Evolutionary conservation across 2,888 invertebrate genomes (phyloP), one percentile per base, ranked within the genome.

Genomic region (Strigamia crassipes): DNA sequence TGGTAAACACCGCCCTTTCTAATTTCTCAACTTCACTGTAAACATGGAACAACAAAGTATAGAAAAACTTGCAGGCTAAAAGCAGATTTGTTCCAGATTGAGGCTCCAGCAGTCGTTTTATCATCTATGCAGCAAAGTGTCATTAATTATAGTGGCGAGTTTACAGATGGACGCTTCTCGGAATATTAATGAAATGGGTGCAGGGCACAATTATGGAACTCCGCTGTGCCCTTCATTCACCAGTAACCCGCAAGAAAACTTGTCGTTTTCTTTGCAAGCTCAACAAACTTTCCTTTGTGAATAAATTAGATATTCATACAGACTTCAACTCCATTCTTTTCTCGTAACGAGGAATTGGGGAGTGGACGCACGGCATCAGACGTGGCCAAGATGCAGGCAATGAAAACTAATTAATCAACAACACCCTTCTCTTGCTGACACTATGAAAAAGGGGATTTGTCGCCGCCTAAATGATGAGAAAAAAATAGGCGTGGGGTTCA

Each of bases 181-280:
- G 73, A 73, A 73, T 73, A 73, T 73, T 73, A 73, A 73, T 73
- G 73, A 73, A 73, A 73, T 73, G 73, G 73, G 73, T 73, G 73
- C 73, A 73, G 73, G 73, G 73, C 73, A 73, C 73, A 73, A 73
- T 73, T 73, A 73, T 73, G 73, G 73, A 73, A 73, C 73, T 73
- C 73, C 73, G 73, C 73, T 73, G 73, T 73, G 73, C 73, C 73
- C 73, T 73, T 73, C 73, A 73, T 73, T 73, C 73, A 73, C 12
- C 12, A 73, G 27, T 73, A 73, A 73, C 73, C 73, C 31, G 73
- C 73, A 73, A 73, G 73, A 73, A 73, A 73, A 73, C 27, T 73
- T 73, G 73, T 73, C 73, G 73, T 73, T 73, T 73, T 73, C 73
- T 73, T 31, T 73, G 27, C 73, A 73, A 56, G 73, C 73, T 31